Conservation (phyloP, 92 coral and sea anemone genomes). For the Actinostola sp. region DNA sequence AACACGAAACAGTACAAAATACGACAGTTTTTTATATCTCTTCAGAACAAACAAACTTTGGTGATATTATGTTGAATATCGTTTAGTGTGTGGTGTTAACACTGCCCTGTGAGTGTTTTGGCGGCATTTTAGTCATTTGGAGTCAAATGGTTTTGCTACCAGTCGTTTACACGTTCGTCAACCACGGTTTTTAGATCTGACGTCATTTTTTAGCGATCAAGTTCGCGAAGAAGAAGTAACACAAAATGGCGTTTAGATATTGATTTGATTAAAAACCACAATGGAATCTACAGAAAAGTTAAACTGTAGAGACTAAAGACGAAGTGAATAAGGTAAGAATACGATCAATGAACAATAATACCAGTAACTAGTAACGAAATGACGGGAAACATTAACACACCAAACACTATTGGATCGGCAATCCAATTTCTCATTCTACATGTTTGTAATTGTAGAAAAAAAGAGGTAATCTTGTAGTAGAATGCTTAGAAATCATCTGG, state of each 20-base stretch:
- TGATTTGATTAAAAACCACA: not conserved
- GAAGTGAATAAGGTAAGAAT: not conserved
- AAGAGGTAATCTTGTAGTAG: not conserved
- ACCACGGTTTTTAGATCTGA: constrained; percentile 39
- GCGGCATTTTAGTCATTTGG: too few relatives aligned
- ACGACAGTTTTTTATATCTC: too few relatives aligned
- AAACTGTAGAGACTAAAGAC: constrained; percentile 1
- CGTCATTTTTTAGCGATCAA: constrained; percentile 36
- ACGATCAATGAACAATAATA: not conserved
- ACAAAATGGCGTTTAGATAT: constrained; percentile 20
- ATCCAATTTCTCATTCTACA: too few relatives aligned
- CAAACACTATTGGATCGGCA: not conserved
- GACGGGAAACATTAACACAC: not conserved
- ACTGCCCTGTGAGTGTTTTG: too few relatives aligned
- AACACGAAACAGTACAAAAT: too few relatives aligned
- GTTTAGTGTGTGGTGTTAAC: too few relatives aligned
- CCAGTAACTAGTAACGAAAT: not conserved
- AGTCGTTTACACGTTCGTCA: constrained; percentile 26
- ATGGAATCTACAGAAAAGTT: constrained; percentile 4
- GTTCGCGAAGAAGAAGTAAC: not conserved
- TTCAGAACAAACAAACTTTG: too few relatives aligned
- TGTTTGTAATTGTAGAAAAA: too few relatives aligned
- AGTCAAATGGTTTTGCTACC: too few relatives aligned
- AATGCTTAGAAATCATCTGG: not conserved
- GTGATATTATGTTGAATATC: too few relatives aligned